Base-by-base conservation (phyloP, 2,888 invertebrate genomes). In the Shargacucullia verbasci region DNA sequence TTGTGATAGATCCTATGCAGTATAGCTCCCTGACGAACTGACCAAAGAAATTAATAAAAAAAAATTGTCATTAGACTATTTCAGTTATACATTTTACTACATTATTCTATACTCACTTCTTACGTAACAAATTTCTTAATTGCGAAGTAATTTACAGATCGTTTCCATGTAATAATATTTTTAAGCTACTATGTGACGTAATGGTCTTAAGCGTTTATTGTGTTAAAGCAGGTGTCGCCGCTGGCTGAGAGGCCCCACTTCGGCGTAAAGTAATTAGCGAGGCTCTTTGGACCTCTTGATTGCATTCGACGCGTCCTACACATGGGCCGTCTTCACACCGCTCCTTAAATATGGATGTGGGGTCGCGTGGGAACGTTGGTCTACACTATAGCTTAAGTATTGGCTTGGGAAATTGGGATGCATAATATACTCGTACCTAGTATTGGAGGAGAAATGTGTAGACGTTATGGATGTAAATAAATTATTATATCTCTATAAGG, bases 251-350 rank as follows among this genome's bases (percentile, higher is more conserved):
- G 68, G 78, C 69, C 62, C 67, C 58, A 56, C 75, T 70, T 65
- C 76, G 78, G 71, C 73, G 71, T 86, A 84, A 87, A 81, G 81
- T 86, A 84, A 87, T 88, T 86, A 88, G 78, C 71, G 73, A 56
- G 59, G 79, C 86, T 83, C 84, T 86, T 88, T 82, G 79, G 77
- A 63, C 68, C 76, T 73, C 79, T 59, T 88, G 81, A 89, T 88
- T 89, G 85, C 86, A 82, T 86, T 87, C 85, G 82, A 86, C 86
- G 83, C 85, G 81, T 82, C 76, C 68, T 55, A 63, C 62, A 61
- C 62, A 56, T 57, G 59, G 47, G 46, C 45, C 60, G 58, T 69
- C 64, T 64, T 70, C 53, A 50, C 50, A 15, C 40, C 12, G 12
- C 50, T 57, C 61, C 67, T 66, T 68, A 62, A 71, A 73, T 67